Base-by-base conservation (phyloP, 1,140 invertebrate species). In the Tenebrio molitor region DNA sequence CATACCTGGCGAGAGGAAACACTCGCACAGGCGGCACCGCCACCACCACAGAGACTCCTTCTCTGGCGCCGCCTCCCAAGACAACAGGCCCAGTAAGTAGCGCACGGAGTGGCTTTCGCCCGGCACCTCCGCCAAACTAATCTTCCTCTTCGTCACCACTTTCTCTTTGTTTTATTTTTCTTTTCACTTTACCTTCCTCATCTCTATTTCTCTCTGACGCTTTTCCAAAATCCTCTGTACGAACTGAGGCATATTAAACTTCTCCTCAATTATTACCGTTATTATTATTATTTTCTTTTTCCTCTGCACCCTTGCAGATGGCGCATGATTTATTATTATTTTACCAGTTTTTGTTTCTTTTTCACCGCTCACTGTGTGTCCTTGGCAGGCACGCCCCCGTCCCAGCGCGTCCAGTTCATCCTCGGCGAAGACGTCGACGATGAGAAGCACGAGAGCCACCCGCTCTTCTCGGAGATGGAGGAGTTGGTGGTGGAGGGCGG, bases 391-490 rank as follows among this genome's bases (percentile, higher is more conserved):
- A 94, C 93, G 41, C 93, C 95, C 39, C 95, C 95, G 14, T 91
- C 94, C 29, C 95, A 97, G 83, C 88, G 95, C 78, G 95, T 99
- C 14, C 96, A 98, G 85, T 98, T 98, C 81, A 96, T 98, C 76
- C 88, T 99, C 14, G 97, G 97, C 3, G 96, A 97, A 86, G 95
- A 96, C 80, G 88, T 93, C 46, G 94, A 95, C 79, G 93, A 97
- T 84, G 92, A 90, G 25, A 91, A 89, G 21, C 90, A 93, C 78
- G 91, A 93, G 85, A 90, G 92, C 15, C 94, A 95, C 85, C 94
- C 94, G 0, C 84, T 96, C 8, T 99, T 99, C 86, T 97, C 95
- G 65, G 96, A 99, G 86, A 96, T 98, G 95, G 95, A 95, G 78
- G 96, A 97, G 81, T 88, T 98, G 71, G 90, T 94, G 63, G 89